Conservation (phyloP, 2,888 invertebrate species). For the Pardosa pseudoannulata region DNA sequence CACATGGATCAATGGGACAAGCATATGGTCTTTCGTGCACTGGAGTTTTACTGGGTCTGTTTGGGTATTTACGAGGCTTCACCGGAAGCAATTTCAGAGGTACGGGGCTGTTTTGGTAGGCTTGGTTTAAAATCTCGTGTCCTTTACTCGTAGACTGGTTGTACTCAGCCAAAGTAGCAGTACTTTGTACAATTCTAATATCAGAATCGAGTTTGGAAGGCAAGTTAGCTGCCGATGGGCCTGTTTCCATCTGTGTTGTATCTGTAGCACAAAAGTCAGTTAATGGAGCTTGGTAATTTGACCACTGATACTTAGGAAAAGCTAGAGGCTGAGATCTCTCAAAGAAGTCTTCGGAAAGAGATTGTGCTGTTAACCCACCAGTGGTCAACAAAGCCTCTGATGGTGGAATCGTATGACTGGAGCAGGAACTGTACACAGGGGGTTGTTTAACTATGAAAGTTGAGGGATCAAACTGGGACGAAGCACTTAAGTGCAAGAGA, state of each 20-base stretch:
- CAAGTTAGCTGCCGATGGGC: constrained; percentile 4
- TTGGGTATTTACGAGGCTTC: constrained; percentile 97
- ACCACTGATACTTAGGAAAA: constrained; percentile 50
- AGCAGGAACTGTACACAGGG: constrained; percentile 82
- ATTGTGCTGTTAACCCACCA: constrained; percentile 41
- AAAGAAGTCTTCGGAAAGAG: constrained; percentile 57
- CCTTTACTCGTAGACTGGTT: constrained; percentile 79
- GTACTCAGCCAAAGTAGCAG: constrained; percentile 60
- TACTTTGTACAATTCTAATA: constrained; percentile 33
- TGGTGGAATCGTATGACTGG: constrained; percentile 63
- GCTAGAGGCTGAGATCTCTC: constrained; percentile 19
- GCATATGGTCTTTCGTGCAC: constrained; percentile 99
- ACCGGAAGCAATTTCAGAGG: constrained; percentile 93
- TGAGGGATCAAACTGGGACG: constrained; percentile 75
- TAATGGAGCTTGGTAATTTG: constrained; percentile 35
- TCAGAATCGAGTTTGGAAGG: constrained; percentile 35
- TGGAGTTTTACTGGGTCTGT: constrained; percentile 97
- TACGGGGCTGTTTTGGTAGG: constrained; percentile 84
- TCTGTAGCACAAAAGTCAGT: constrained; percentile 32
- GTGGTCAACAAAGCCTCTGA: constrained; percentile 46
- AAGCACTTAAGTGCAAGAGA: constrained; percentile 52
- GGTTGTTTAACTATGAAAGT: constrained; percentile 82
- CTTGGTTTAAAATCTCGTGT: constrained; percentile 93
- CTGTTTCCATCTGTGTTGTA: constrained; percentile 28
- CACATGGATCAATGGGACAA: constrained; percentile 98